Base-by-base conservation (phyloP, 1,140 invertebrate genomes). In the Hycleus cichorii region DNA sequence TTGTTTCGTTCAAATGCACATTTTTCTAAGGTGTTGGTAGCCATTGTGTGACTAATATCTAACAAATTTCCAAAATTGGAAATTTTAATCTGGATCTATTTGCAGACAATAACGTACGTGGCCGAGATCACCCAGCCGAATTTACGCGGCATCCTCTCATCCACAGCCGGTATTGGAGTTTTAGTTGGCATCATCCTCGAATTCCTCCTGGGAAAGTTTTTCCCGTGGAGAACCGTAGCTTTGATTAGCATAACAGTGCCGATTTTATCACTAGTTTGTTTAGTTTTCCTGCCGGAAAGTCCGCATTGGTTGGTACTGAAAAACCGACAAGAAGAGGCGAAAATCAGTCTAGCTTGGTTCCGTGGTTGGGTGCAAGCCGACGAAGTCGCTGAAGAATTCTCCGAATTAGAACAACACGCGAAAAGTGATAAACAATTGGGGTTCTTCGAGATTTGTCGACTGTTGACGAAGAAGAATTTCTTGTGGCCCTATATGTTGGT, bases 121-220 rank as follows among this genome's bases (percentile, higher is more conserved):
- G 86, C 87, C 1, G 88, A 90, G 70, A 82, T 90, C 5, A 87
- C 87, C 1, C 82, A 88, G 65, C 87, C 88, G 0, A 81, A 86
- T 67, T 73, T 89, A 8, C 78, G 87, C 26, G 88, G 88, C 5
- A 80, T 85, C 59, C 71, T 90, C 7, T 80, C 85, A 0, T 86
- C 87, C 1, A 83, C 86, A 6, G 83, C 86, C 18, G 82, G 84
- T 0, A 82, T 86, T 72, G 79, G 82, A 56, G 81, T 88, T 50
- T 88, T 88, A 42, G 69, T 85, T 0, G 88, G 88, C 1, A 78
- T 88, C 2, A 85, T 89, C 62, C 75, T 80, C 1, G 79, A 83
- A 65, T 84, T 87, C 68, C 72, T 87, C n/a, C 72, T 87, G 24
- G 87, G 86, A 1, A 82, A 81, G 9, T 73, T 88, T 11, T 73